Base-by-base conservation (phyloP, 2,888 invertebrate species). In the Yponomeuta cagnagella region DNA sequence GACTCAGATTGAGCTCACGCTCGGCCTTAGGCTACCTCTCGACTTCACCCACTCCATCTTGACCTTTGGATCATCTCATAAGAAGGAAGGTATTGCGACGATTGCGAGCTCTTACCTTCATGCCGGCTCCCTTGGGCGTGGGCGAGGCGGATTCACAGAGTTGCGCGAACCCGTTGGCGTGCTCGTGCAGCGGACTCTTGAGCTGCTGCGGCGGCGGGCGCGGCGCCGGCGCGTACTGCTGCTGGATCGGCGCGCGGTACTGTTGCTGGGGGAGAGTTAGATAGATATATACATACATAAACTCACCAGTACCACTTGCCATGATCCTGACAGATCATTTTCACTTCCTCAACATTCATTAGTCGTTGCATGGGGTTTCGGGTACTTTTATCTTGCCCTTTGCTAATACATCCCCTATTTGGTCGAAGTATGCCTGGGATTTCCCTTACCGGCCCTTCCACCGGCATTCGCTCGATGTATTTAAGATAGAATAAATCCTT, bases 61-160 rank as follows among this genome's bases (percentile, higher is more conserved):
- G 52, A 52, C 52, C 52, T 52, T 52, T 52, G 33, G 33, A 33
- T 5, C 33, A 33, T 33, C 33, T 4, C 5, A 33, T 33, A 33
- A 33, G 33, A 33, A 33, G 33, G 33, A 2, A 33, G 5, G 5
- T 33, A 33, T 33, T 33, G 33, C 33, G 33, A 23, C 23, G 5
- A 37, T 5, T 8, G 43, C 43, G 37, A 2, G 37, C 9, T 5
- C 15, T 58, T 5, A 58, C 52, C 52, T 58, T 58, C 52, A 58
- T 58, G 12, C 15, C 48, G 63, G 79, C 83, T 77, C 84, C 88
- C 80, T 89, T 93, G 77, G 87, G 92, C 75, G 89, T 93, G 78
- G 93, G 93, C 77, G 86, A 93, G 86, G 93, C 76, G 83, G 93
- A 77, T 85, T 95, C 84, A 93, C 94, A 89, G 78, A 95, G 93